Evolutionary conservation across 2,888 invertebrate species (phyloP).

Genomic region (Folsomia candida): DNA sequence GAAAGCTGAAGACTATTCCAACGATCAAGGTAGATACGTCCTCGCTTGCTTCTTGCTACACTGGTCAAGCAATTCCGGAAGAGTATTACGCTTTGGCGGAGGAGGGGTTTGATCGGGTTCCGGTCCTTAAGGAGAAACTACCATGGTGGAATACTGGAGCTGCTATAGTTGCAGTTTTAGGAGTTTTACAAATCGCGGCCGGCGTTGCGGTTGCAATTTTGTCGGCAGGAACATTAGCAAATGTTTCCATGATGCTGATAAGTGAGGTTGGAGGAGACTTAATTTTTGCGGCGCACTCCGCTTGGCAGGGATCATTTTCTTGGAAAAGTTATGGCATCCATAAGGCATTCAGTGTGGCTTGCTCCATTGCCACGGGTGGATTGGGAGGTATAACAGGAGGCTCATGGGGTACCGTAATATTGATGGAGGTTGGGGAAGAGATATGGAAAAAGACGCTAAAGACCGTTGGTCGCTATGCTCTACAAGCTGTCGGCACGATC

Average conservation of each 20-base stretch:
- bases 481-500: neutral
- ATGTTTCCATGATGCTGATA: conserved; percentile 10
- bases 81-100: neutral
- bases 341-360: conserved; percentile 14
- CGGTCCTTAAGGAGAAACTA: neutral
- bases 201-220: conserved; percentile 13
- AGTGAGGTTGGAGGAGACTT: conserved; percentile 18
- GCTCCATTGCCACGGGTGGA: conserved; percentile 7
- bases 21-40: neutral
- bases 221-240: conserved; percentile 8
- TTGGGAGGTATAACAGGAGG: conserved; percentile 9
- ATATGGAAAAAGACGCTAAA: neutral
- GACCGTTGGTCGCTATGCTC: conserved; percentile 1
- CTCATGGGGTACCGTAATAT: neutral
- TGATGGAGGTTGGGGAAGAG: conserved; percentile 9
- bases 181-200: conserved; percentile 7
- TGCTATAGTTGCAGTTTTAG: neutral
- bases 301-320: conserved; percentile 8
- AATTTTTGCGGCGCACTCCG: conserved; percentile 12
- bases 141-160: conserved; percentile 17
- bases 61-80: neutral
- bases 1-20: conserved; percentile 2
- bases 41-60: neutral
- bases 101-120: conserved; percentile 15
- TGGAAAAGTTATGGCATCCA: conserved; percentile 17